Evolutionary conservation across 2,888 invertebrate genomes (phyloP), one percentile per base, ranked within the genome.

Genomic region (Hypomecis atomaria): DNA sequence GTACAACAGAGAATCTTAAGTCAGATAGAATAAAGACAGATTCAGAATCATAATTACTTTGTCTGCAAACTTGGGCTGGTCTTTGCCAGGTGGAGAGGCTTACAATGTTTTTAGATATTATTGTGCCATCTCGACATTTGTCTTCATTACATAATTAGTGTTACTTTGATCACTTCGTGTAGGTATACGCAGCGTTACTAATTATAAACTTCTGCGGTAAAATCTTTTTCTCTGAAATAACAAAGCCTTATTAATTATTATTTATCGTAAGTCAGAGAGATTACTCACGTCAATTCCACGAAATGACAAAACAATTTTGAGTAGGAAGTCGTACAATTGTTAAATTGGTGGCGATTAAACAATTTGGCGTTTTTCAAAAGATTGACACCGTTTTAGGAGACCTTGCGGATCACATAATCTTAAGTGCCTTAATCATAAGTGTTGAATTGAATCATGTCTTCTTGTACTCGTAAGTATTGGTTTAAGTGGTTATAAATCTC

Each of bases 321-420:
- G 70, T 67, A 73, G 72, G 76, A 82, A 84, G 72, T 71, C 62
- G 66, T 66, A 57, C 69, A 79, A 82, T 79, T 78, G 78, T 75
- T 76, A 75, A 78, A 81, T 74, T 82, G 84, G 53, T 58, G 62
- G 57, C 82, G 79, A 87, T 90, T 88, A 89, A 82, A 85, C 83
- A 89, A 89, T 84, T 78, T 79, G 76, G 52, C 66, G 63, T 65
- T 60, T 68, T 66, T 75, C 71, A 65, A 67, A 74, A 71, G 67
- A 66, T 65, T 67, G 71, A 67, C 74, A 74, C 73, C 62, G 59
- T 77, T 76, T 81, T 76, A 48, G 57, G 65, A 60, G 62, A 59
- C 55, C 62, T 66, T 62, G 65, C 49, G 45, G 66, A 53, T 66
- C 57, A 61, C 52, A 53, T 59, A 63, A 55, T 60, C 47, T 56